Conservation (phyloP, 2,797 vertebrate species). For the Hephaestus fuliginosus region DNA sequence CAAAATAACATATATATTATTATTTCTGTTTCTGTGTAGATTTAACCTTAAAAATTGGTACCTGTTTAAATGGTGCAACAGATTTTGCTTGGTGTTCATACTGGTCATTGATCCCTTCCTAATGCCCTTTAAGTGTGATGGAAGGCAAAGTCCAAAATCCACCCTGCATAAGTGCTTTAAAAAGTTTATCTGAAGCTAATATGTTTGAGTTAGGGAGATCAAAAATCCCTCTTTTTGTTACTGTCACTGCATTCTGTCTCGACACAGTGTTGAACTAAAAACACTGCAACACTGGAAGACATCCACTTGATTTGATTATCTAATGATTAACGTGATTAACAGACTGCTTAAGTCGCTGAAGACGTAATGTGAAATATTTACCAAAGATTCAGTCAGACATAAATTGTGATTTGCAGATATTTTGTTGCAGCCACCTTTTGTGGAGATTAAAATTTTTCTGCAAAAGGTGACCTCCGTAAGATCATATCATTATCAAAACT, state of each 20-base stretch:
- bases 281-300: background rate
- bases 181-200: background rate
- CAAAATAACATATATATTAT: background rate
- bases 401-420: background rate
- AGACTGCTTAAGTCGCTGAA: background rate
- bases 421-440: background rate
- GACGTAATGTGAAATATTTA: background rate
- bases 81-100: background rate
- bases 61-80: background rate
- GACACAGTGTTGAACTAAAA: background rate
- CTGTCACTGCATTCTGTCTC: background rate
- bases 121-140: background rate
- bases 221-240: background rate
- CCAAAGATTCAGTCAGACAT: background rate
- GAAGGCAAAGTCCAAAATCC: background rate
- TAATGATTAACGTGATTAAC: too few species aligned
- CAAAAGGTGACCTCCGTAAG: background rate
- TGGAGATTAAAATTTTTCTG: background rate
- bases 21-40: background rate
- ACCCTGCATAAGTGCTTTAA: background rate
- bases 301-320: background rate
- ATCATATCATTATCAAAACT: background rate
- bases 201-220: background rate
- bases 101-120: background rate
- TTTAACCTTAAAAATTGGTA: background rate